Evolutionary conservation across 2,797 vertebrate species (phyloP), one percentile per base, ranked within the genome.

Genomic region (Crax fasciolata): DNA sequence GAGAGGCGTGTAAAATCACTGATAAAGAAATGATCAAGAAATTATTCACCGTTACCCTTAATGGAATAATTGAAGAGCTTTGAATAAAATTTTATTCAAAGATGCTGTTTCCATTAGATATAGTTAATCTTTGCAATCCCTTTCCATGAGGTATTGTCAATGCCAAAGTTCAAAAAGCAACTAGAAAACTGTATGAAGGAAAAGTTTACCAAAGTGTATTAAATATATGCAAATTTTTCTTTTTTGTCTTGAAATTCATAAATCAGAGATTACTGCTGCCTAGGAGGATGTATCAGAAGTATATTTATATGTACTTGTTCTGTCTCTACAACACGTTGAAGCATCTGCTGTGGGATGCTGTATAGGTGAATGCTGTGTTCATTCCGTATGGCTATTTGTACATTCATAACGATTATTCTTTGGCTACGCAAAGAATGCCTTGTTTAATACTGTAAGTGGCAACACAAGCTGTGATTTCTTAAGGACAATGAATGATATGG

Each of bases 161-260:
- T 61, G 27, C 30, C 32, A 35, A 72, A 71, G 23, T 89, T 94
- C 48, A 89, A 87, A 90, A 72, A 84, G 41, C 59, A 61, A 57
- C 82, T 83, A 87, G 48, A 44, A 27, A 51, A 82, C 30, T 67
- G 67, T 48, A 63, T 30, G 43, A 38, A 94, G 74, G 44, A 73
- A 75, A 83, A n/a, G 30, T 91, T 89, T 93, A 57, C 18, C 32
- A 67, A 74, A 83, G 38, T 87, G 30, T 43, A 85, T 87, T 84
- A 89, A 87, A 89, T 67, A 67, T 94, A 73, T 66, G 10, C 54
- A 92, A 84, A 52, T 89, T n/a, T n/a, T n/a, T n/a, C n/a, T n/a
- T 35, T 82, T 89, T 84, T 92, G 23, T 84, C 51, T 74, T 76
- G 46, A 87, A 70, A 44, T 79, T 79, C 66, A 59, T 73, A 10